Base-by-base conservation (phyloP, 2,113 vertebrate genomes). In the Muntiacus muntjak region DNA sequence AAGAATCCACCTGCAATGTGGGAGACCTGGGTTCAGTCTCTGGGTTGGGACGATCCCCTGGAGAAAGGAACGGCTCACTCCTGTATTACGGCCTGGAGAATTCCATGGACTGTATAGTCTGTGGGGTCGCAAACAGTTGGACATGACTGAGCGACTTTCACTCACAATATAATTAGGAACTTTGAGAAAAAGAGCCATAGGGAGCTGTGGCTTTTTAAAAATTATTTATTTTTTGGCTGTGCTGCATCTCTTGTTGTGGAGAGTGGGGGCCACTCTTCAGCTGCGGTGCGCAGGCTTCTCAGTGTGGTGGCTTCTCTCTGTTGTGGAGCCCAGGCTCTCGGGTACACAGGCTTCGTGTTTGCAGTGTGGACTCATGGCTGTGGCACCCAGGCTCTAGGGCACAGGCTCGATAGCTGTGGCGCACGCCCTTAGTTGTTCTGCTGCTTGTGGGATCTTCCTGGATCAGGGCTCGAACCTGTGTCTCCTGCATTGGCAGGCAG, bases 91-190 rank as follows among this genome's bases (percentile, higher is more conserved):
- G 67, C n/a, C n/a, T 40, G 10, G 67, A 74, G 67, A 74, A 40
- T 74, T 74, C 57, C 25, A 58, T 0, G 4, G 57, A 40, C 21
- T 74, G 12, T 40, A 25, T 74, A 40, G 19, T 71, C 67, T 40
- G 0, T 71, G n/a, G n/a, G 67, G 19, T 71, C 5, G 5, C 67
- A 23, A 71, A 71, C 1, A 74, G n/a, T 71, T 19, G 2, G n/a
- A 36, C n/a, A 71, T 0, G 5, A 74, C 67, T 23, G 67, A 23
- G n/a, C 1, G 1, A 71, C 19, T 40, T 40, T 74, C n/a, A 40
- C 19, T 74, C 67, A 74, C 67, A 47, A 26, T 74, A 58, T 45
- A 95, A 91, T 88, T 90, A 89, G 92, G 23, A 93, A 81, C 28
- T 88, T 96, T 36, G 30, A 64, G 36, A 89, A 92, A 62, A 76